Evolutionary conservation across 2,888 invertebrate species (phyloP), one percentile per base, ranked within the genome.

Genomic region (Pandemis cinnamomeana): DNA sequence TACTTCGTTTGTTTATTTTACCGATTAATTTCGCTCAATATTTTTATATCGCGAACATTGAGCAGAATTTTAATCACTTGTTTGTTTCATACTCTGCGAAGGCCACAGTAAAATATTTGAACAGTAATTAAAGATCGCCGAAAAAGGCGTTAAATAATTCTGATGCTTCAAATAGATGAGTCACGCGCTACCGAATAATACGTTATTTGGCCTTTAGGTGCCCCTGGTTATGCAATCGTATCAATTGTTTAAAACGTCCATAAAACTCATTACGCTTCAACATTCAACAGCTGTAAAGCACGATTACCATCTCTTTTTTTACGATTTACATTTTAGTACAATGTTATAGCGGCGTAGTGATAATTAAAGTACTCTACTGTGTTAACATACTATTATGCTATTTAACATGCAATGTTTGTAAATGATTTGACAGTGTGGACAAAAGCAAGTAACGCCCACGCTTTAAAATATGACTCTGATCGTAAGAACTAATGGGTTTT

Each of bases 181-280:
- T 72, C 55, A 62, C 48, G 55, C n/a, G 13, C 36, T 46, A 55
- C 68, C 46, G 44, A 64, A 66, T 69, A 69, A 64, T 66, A 36
- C 66, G 66, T 67, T 60, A 60, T 58, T 53, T 68, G 48, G 51
- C 58, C 60, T 63, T 51, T 64, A 20, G 73, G 80, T 81, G 83
- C 79, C 84, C 85, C 84, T 84, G 85, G 76, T 76, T 76, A 80
- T 75, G 75, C 80, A 81, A 79, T 81, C 75, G 83, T 83, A 84
- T 84, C 86, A 84, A 89, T 89, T 86, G 86, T 89, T 87, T 81
- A 77, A 83, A 86, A 84, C 83, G 80, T 78, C 81, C 81, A 81
- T 84, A 86, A 85, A 85, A 84, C 81, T 80, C 83, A 85, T 86
- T 86, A 84, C 77, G 78, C 77, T 81, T 77, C 76, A 79, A 76